Evolutionary conservation across 2,888 invertebrate genomes (phyloP), one percentile per base, ranked within the genome.

Genomic region (Eucriotettix oculatus): DNA sequence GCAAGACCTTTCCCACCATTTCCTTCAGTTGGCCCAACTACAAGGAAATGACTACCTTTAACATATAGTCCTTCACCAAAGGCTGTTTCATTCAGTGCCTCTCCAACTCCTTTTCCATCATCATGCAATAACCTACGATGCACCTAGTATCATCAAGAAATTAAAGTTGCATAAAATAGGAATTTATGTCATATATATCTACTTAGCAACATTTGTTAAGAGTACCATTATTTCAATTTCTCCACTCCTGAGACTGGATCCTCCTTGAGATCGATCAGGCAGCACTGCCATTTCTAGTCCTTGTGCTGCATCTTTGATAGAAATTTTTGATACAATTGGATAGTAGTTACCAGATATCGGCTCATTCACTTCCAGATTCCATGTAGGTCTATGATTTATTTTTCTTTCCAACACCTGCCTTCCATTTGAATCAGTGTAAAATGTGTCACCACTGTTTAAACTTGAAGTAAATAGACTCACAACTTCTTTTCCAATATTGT

Each of bases 381-480:
- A 97, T 0, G 90, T 86, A 0, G 88, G 86, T 14, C 94, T 75
- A 61, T 78, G 75, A 68, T 88, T 78, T 40, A 83, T 71, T 10
- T 78, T 77, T 42, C 96, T 76, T 67, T 84, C 81, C 40, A 95
- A 67, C 71, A 88, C 81, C 72, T 95, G 90, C 14, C 97, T 77
- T 0, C 96, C 97, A 71, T 97, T 99, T 0, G 93, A 86, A 71
- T 99, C 98, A 0, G 97, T 98, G 69, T 84, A 93, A 71, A 97
- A 97, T 0, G 75, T 75, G 0, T 80, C 80, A 0, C 80, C 75
- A 0, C 84, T 84, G 0, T 78, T 67, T 0, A 92, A 70, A 54
- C 70, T 67, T 0, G 86, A 83, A 10, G 76, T 75, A 67, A 87
- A 95, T 59, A 82, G 80, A 0, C 86, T 81, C 0, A 97, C 78